Evolutionary conservation across 2,888 invertebrate species (phyloP).

Genomic region (Dyspetes luteomarginatus): DNA sequence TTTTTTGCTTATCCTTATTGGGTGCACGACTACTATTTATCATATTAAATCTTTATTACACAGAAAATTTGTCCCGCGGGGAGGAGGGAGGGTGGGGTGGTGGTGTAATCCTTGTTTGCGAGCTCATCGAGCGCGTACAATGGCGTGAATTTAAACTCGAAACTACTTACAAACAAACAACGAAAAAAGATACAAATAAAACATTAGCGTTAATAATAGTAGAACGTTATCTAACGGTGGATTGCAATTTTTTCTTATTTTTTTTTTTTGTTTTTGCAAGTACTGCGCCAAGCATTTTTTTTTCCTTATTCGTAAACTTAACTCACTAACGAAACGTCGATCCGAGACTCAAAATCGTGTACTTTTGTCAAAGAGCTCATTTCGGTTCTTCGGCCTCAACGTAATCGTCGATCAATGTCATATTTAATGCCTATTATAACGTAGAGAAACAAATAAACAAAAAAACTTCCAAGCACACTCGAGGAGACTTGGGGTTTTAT

Average conservation of each 20-base stretch:
- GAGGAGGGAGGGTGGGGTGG: slow-evolving; percentile 8
- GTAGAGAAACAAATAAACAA: background rate
- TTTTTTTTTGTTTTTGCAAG: slow-evolving; percentile 40
- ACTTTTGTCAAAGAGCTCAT: slow-evolving; percentile 4
- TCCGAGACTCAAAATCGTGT: background rate
- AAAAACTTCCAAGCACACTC: background rate
- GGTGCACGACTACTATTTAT: slow-evolving; percentile 53
- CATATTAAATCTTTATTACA: slow-evolving; percentile 53
- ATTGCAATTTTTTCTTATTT: slow-evolving; percentile 20
- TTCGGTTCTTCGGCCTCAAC: background rate
- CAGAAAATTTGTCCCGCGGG: slow-evolving; percentile 39
- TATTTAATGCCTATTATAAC: slow-evolving; percentile 15
- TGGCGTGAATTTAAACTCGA: slow-evolving; percentile 11
- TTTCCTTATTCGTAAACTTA: slow-evolving; percentile 32
- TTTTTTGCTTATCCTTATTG: slow-evolving; percentile 46
- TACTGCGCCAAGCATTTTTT: slow-evolving; percentile 52
- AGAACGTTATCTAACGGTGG: slow-evolving; percentile 39
- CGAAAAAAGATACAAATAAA: slow-evolving; percentile 7
- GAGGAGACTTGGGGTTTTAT: background rate
- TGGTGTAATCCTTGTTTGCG: slow-evolving; percentile 5
- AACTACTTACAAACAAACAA: slow-evolving; percentile 5
- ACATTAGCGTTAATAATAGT: slow-evolving; percentile 32
- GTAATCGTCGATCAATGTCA: slow-evolving; percentile 20
- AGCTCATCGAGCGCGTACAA: slow-evolving; percentile 3
- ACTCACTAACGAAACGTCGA: slow-evolving; percentile 33